These are phyloP conservation scores for Dasypogon diadema DNA, from an alignment of 2,888 invertebrate genomes.

Conservation along the genomic window DNA sequence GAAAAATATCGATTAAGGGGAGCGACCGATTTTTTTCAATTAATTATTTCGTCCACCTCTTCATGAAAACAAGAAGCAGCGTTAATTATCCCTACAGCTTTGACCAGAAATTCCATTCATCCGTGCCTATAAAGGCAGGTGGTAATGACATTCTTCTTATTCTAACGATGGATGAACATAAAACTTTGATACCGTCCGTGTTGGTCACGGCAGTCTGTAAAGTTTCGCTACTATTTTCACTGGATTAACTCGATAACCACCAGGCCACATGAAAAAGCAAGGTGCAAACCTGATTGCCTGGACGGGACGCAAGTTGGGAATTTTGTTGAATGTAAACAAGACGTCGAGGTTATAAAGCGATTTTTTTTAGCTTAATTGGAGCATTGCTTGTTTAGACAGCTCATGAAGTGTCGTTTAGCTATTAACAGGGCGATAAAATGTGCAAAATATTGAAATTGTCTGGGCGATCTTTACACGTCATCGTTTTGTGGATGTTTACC, in stretches of 20 bases:
- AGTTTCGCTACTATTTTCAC: not conserved
- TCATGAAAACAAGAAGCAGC: not conserved
- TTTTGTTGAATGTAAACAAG: constrained; percentile 20
- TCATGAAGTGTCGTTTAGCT: not conserved
- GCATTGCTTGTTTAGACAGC: constrained; percentile 14
- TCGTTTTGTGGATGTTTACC: too few species aligned
- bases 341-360: not conserved
- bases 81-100: not conserved
- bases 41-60: not conserved
- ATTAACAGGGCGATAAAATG: constrained; percentile 12
- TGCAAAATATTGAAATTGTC: constrained; percentile 20
- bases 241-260: not conserved
- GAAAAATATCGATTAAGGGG: constrained; percentile 6
- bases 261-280: not conserved
- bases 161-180: not conserved
- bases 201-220: not conserved
- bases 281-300: not conserved
- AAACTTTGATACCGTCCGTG: not conserved
- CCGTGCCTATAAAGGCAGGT: not conserved
- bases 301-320: not conserved
- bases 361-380: constrained; percentile 28
- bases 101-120: not conserved
- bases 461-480: too few species aligned
- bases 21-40: not conserved
- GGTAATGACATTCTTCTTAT: not conserved